Percentiles rank a stretch among this genome's conserved stretches.
Conservation (phyloP, 1,140 invertebrate species). For the Saccostrea echinata region DNA sequence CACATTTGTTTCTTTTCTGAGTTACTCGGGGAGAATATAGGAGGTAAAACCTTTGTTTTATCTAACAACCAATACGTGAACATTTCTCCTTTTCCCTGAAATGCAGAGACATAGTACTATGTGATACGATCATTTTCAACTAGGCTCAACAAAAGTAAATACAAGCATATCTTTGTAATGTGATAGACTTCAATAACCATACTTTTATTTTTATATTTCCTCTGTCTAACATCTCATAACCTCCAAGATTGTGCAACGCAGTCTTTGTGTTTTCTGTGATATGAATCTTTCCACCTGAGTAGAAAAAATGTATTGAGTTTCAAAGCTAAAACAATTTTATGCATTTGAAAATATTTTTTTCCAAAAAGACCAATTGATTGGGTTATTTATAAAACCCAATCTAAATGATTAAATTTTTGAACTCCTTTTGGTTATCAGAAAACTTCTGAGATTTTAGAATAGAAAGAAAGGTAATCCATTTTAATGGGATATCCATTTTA, state of each 20-base stretch:
- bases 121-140: neutral
- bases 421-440: too few relatives aligned
- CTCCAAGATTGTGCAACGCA: neutral
- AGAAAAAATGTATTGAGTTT: neutral
- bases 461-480: too few relatives aligned
- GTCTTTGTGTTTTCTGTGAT: conserved; percentile 37
- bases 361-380: too few relatives aligned
- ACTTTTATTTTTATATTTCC: conserved; percentile 41
- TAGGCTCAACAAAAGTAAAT: neutral
- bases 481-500: too few relatives aligned
- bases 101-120: too few relatives aligned
- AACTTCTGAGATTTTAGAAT: too few relatives aligned
- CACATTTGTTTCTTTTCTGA: neutral
- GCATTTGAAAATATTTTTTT: too few relatives aligned
- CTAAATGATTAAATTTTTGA: too few relatives aligned
- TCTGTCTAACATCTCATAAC: neutral
- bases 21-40: neutral
- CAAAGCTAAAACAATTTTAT: too few relatives aligned
- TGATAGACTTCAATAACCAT: too few relatives aligned
- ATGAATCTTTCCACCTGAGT: conserved; percentile 36
- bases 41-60: neutral
- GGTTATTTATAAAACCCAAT: too few relatives aligned
- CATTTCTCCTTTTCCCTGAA: conserved; percentile 15
- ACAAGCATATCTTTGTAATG: too few relatives aligned
- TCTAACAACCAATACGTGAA: neutral